Evolutionary conservation across 2,113 vertebrate genomes (phyloP).

Genomic region (Gadus chalcogrammus): DNA sequence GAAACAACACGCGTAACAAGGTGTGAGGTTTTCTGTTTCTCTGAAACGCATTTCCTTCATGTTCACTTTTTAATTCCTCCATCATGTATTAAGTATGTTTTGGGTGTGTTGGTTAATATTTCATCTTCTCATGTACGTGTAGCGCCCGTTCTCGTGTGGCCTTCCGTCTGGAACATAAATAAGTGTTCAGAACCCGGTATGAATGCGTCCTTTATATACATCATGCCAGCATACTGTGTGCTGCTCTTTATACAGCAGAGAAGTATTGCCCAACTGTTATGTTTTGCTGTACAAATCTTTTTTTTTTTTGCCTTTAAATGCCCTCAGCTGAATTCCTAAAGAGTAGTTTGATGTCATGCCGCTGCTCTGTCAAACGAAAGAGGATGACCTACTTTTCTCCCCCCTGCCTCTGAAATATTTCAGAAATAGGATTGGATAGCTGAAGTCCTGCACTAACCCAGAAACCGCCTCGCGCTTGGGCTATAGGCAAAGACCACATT

Average conservation of each 20-base stretch:
- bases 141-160: conserved; percentile 8
- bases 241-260: conserved; percentile 2
- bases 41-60: not conserved
- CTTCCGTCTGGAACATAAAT: conserved; percentile 26
- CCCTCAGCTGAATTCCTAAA: conserved; percentile 66
- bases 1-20: too few species aligned
- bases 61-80: conserved; percentile 20
- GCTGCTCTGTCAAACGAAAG: conserved; percentile 64
- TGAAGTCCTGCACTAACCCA: conserved; percentile 72
- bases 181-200: not conserved
- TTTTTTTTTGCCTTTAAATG: conserved; percentile 36
- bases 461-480: conserved; percentile 63
- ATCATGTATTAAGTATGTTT: conserved; percentile 42
- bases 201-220: conserved; percentile 2
- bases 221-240: not conserved
- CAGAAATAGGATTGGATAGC: conserved; percentile 69
- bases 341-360: conserved; percentile 61
- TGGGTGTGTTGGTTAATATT: conserved; percentile 46
- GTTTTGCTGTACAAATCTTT: conserved; percentile 44
- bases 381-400: conserved; percentile 70
- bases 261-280: conserved; percentile 44
- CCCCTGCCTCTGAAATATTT: conserved; percentile 67
- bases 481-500: conserved; percentile 63
- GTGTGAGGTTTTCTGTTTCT: too few species aligned
- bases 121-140: conserved; percentile 33